These are phyloP conservation scores for Nicator chloris DNA, from an alignment of 2,113 vertebrate genomes.

Conservation along the genomic window DNA sequence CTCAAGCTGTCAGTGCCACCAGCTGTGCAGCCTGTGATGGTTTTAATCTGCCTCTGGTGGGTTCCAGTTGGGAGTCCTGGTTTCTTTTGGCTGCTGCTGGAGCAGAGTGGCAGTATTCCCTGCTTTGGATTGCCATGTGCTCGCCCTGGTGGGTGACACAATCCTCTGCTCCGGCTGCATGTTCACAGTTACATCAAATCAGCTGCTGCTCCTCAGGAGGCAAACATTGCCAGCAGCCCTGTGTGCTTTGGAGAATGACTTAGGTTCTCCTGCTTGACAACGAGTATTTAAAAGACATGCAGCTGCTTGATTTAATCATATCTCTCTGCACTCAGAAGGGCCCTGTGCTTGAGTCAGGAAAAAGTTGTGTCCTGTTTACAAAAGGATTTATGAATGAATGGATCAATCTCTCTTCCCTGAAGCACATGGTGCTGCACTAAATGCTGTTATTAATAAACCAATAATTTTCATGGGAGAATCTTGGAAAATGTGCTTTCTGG, in stretches of 20 bases:
- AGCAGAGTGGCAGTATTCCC: background rate
- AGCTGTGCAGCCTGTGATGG: background rate
- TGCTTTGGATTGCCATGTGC: background rate
- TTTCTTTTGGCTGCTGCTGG: background rate
- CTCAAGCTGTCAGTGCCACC: background rate
- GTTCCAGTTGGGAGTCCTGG: background rate
- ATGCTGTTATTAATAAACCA: background rate
- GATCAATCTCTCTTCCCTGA: background rate
- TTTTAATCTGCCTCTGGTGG: background rate
- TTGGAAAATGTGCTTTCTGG: background rate
- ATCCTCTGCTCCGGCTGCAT: background rate
- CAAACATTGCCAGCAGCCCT: background rate
- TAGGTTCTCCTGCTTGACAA: background rate
- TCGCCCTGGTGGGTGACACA: fast-evolving
- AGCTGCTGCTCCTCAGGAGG: background rate
- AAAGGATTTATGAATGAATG: background rate
- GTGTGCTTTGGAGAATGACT: background rate
- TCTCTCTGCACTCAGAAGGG: background rate
- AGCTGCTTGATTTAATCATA: background rate
- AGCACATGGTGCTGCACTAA: background rate
- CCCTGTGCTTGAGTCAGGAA: background rate
- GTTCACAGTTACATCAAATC: background rate
- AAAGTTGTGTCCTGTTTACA: background rate
- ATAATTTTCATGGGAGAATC: background rate
- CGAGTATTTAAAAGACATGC: background rate